phyloP scores from a whole-genome alignment of 2,797 vertebrate species.

The Chrosomus eos region DNA sequence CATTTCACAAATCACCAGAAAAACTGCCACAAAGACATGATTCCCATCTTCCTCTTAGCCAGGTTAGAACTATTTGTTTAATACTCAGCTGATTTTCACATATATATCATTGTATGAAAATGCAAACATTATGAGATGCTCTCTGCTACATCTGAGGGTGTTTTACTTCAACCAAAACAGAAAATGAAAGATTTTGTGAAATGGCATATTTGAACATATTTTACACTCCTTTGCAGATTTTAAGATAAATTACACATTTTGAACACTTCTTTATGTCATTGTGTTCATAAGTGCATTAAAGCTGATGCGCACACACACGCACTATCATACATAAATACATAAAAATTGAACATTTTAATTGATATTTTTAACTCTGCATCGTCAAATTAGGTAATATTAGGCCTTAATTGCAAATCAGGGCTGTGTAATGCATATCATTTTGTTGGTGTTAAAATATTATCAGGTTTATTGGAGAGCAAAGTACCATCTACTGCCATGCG shows the following conservation, averaged over 20 bases:
- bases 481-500: constrained; percentile 97
- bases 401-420: background rate
- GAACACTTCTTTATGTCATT: too few relatives aligned
- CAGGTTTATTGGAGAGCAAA: background rate
- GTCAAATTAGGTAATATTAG: background rate
- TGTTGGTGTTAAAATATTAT: background rate
- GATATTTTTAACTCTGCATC: background rate
- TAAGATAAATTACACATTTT: too few relatives aligned
- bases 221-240: too few relatives aligned
- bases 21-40: background rate
- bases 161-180: background rate
- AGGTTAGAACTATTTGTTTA: background rate
- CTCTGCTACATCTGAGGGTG: background rate
- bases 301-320: too few relatives aligned
- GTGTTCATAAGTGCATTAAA: too few relatives aligned
- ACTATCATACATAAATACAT: too few relatives aligned
- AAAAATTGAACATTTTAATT: too few relatives aligned
- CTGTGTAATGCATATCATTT: background rate
- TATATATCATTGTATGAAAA: background rate
- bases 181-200: background rate
- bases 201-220: too few relatives aligned
- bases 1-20: background rate
- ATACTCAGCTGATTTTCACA: background rate
- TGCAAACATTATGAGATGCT: background rate
- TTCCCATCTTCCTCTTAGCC: background rate